A percentile compares a stretch with the other conserved stretches of the same genome.
Conservation (phyloP, 2,888 invertebrate species). For the Heliconius hortense region DNA sequence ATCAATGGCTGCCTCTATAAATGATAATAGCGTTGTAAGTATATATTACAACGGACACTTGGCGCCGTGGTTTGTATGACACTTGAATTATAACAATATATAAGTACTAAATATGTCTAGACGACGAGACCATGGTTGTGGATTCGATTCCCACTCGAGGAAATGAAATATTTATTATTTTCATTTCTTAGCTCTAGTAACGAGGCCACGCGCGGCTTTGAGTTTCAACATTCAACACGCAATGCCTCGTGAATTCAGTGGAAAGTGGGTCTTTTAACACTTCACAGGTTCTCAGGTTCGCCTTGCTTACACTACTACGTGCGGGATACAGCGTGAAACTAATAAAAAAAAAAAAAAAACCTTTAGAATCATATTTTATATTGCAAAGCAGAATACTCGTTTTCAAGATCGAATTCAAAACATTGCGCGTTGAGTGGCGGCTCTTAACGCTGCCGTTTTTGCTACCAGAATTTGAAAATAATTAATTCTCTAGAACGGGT, state of each 20-base stretch:
- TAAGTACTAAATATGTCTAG: background rate
- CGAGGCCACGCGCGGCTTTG: too few species aligned
- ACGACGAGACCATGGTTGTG: background rate
- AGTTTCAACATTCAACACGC: too few species aligned
- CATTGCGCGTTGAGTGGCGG: background rate
- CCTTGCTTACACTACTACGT: background rate
- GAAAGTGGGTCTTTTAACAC: too few species aligned
- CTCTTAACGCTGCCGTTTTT: background rate
- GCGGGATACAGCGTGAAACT: background rate
- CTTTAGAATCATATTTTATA: too few species aligned
- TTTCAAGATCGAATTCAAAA: background rate
- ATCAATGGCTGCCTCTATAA: background rate
- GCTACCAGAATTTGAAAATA: background rate
- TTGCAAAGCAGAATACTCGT: too few species aligned
- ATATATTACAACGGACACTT: constrained; percentile 2
- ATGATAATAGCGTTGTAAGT: constrained; percentile 7
- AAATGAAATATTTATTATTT: too few species aligned
- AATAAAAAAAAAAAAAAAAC: background rate
- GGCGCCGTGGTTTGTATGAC: constrained; percentile 3
- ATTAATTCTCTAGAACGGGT: too few species aligned
- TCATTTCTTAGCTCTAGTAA: too few species aligned
- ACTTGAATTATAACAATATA: constrained; percentile 6
- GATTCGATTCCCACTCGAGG: too few species aligned
- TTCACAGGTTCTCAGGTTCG: too few species aligned
- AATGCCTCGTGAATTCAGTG: too few species aligned